Evolutionary conservation across 2,797 vertebrate genomes (phyloP).

Genomic region (Sebastes reedi): DNA sequence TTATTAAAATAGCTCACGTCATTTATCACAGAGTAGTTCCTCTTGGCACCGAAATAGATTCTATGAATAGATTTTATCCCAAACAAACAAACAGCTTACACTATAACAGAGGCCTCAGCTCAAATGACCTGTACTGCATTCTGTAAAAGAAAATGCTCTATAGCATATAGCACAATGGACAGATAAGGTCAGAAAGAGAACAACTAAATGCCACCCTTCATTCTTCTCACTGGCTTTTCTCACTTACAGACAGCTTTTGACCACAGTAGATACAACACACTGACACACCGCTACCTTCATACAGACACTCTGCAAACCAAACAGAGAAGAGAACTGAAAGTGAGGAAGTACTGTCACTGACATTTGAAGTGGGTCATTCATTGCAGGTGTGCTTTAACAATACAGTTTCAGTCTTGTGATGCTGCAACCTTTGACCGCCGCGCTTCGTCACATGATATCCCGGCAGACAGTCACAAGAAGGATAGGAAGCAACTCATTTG

Average conservation of each 20-base stretch:
- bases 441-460: neutral
- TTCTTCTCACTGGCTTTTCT: constrained; percentile 10
- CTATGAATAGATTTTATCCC: neutral
- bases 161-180: constrained; percentile 24
- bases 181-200: constrained; percentile 33
- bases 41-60: neutral
- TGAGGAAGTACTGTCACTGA: neutral
- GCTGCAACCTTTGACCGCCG: neutral
- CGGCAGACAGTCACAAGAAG: neutral
- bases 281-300: neutral
- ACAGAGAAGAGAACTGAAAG: neutral
- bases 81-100: neutral
- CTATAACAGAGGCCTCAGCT: neutral
- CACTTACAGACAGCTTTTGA: neutral
- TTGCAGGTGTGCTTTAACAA: neutral
- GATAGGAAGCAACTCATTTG: neutral
- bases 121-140: neutral
- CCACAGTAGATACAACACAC: neutral
- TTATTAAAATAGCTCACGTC: neutral
- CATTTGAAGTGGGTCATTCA: neutral
- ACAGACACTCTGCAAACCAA: neutral
- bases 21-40: neutral
- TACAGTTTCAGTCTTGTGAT: neutral
- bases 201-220: neutral
- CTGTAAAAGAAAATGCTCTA: constrained; percentile 23